These are phyloP conservation scores for Leucosticte australis DNA, from an alignment of 2,113 vertebrate species.

Conservation along the genomic window DNA sequence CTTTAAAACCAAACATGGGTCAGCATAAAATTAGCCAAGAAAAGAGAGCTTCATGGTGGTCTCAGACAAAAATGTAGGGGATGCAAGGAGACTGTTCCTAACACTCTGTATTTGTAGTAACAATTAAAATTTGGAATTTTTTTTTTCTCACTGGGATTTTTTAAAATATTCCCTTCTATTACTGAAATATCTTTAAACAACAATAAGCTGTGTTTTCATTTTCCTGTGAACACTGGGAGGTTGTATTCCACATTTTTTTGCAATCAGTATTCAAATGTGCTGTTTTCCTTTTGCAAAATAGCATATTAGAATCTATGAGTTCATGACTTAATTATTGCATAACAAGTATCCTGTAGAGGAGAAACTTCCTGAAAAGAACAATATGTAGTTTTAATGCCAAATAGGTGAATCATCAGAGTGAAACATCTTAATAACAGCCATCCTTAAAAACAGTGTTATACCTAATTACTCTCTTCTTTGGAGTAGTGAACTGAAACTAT, in stretches of 20 bases:
- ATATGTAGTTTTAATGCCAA: constrained; percentile 33
- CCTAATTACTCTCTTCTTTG: background rate
- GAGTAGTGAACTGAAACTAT: background rate
- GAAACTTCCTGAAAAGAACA: constrained; percentile 58
- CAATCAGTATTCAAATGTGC: background rate
- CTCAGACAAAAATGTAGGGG: background rate
- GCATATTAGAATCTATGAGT: background rate
- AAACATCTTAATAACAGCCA: background rate
- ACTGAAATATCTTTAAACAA: background rate
- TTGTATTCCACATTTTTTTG: background rate
- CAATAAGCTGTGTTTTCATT: background rate
- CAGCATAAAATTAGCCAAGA: background rate
- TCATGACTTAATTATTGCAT: background rate
- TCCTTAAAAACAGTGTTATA: background rate
- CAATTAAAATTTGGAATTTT: background rate
- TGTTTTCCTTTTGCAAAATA: background rate
- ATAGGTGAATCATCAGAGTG: background rate
- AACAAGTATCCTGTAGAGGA: background rate
- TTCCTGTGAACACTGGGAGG: background rate
- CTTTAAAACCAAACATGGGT: background rate
- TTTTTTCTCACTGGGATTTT: background rate
- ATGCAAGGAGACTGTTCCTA: background rate
- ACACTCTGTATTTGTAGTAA: background rate
- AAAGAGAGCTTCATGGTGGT: background rate
- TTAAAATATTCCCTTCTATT: background rate